phyloP scores from a whole-genome alignment of 2,113 vertebrate genomes.

The Paedocypris sp. region DNA sequence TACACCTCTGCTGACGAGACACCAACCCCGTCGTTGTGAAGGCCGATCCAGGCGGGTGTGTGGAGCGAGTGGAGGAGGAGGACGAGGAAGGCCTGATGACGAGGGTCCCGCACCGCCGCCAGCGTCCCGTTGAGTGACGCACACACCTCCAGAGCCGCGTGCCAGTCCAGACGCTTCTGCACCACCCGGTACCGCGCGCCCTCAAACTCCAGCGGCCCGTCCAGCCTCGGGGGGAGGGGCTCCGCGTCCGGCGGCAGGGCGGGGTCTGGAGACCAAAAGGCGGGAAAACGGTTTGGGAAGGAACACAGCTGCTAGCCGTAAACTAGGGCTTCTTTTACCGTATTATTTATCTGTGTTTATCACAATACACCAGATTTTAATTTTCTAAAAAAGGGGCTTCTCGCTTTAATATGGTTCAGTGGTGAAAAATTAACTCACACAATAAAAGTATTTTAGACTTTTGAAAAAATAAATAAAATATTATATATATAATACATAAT shows the following conservation, averaged over 20 bases:
- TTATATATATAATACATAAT: too few species aligned
- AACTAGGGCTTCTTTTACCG: too few species aligned
- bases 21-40: conserved; percentile 79
- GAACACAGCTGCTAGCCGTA: too few species aligned
- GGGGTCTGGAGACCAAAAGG: conserved; percentile 48
- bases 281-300: too few species aligned
- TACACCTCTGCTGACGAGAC: too few species aligned
- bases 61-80: conserved; percentile 68
- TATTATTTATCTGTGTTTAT: too few species aligned
- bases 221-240: conserved; percentile 57
- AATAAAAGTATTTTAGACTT: too few species aligned
- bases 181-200: conserved; percentile 78
- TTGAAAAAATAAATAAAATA: too few species aligned
- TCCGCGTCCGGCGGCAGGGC: conserved; percentile 39
- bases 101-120: conserved; percentile 66
- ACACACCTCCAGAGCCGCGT: conserved; percentile 77
- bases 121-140: conserved; percentile 79
- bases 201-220: conserved; percentile 67
- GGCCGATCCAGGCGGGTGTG: conserved; percentile 77
- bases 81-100: conserved; percentile 81
- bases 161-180: conserved; percentile 82
- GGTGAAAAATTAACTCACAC: too few species aligned
- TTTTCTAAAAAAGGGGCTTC: too few species aligned
- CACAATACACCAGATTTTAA: too few species aligned
- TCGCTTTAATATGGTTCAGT: too few species aligned